These are phyloP conservation scores for Leptonema lineaticorne DNA, from an alignment of 1,140 invertebrate species.

Conservation along the genomic window DNA sequence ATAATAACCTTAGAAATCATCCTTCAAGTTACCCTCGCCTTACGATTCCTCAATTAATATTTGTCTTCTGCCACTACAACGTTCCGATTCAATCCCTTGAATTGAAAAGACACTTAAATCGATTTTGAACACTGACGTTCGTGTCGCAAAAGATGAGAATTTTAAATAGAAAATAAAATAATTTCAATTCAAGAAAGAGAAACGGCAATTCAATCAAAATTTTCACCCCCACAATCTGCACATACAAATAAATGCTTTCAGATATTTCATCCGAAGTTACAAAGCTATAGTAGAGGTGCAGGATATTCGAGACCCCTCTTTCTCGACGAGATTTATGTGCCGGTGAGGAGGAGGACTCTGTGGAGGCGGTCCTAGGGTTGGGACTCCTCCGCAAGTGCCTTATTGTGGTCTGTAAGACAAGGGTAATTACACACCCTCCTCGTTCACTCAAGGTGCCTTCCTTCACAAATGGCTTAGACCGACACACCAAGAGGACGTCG, in stretches of 20 bases:
- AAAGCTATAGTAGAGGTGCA: conserved; percentile 2
- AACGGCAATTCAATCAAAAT: no score
- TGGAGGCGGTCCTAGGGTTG: conserved; percentile 10
- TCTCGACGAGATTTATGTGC: conserved; percentile 30
- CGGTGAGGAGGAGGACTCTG: conserved; percentile 3
- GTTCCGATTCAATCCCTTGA: no score
- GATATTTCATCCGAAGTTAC: background rate
- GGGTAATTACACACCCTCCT: conserved; percentile 42
- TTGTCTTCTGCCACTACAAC: background rate
- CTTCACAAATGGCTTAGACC: conserved; percentile 11
- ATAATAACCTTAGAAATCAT: conserved; percentile 19
- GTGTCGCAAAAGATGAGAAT: no score
- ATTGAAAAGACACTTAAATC: background rate
- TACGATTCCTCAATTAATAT: conserved; percentile 19
- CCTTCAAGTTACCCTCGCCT: conserved; percentile 11
- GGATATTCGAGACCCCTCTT: conserved; percentile 20
- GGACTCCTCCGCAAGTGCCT: conserved; percentile 29
- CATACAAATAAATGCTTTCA: background rate
- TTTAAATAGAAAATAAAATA: no score
- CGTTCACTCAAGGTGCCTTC: conserved; percentile 16
- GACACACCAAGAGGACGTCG: background rate
- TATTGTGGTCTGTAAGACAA: conserved; percentile 40
- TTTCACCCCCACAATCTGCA: no score
- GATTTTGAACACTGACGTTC: background rate
- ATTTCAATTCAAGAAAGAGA: no score